Evolutionary conservation across 2,888 invertebrate species (phyloP).

Genomic region (Xestia rhomboidea): DNA sequence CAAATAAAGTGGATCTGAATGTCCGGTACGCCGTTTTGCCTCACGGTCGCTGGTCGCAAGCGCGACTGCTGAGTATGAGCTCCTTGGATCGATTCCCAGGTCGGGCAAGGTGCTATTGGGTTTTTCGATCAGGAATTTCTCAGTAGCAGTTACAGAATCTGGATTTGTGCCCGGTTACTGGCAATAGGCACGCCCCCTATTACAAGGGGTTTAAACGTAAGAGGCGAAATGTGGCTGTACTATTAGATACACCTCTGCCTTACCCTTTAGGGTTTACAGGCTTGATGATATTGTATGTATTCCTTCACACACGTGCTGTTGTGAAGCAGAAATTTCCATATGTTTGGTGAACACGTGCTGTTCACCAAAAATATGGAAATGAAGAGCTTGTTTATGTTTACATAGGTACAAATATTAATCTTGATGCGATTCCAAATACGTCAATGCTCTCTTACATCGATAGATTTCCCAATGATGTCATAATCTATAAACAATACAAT

Average conservation of each 20-base stretch:
- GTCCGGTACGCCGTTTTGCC: not conserved
- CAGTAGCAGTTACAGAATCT: not conserved
- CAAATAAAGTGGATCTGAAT: not conserved
- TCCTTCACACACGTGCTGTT: not conserved
- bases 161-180: not conserved
- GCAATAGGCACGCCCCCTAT: not conserved
- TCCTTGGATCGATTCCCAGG: not conserved
- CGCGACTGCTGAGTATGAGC: not conserved
- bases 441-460: constrained; percentile 26
- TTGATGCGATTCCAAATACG: constrained; percentile 48
- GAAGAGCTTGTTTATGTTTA: constrained; percentile 31
- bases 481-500: constrained; percentile 58
- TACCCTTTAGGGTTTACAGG: not conserved
- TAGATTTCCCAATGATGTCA: constrained; percentile 57
- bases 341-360: too few species aligned
- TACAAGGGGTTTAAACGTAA: not conserved
- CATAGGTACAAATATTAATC: constrained; percentile 11
- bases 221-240: not conserved
- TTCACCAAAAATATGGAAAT: constrained; percentile 13
- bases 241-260: not conserved
- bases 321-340: too few species aligned
- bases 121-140: not conserved
- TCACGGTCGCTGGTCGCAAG: not conserved
- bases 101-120: not conserved
- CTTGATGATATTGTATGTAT: not conserved